phyloP scores from a whole-genome alignment of 2,797 vertebrate species.

The Discoglossus pictus region DNA sequence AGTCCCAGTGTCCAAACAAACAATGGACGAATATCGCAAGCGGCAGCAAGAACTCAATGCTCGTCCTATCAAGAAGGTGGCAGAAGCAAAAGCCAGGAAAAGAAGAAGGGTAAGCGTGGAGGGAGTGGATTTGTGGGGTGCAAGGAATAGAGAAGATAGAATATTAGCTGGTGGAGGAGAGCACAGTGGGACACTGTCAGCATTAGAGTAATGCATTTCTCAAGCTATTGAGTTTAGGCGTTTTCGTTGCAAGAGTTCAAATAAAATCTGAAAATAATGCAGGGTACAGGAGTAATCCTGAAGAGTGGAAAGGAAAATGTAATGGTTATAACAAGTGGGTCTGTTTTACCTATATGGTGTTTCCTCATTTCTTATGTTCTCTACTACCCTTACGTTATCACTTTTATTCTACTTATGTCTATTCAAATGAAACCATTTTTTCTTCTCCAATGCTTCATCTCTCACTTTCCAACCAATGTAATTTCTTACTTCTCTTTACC shows the following conservation, averaged over 20 bases:
- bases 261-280: no score
- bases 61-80: slow-evolving; percentile 91
- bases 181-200: slow-evolving; percentile 33
- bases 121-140: not conserved
- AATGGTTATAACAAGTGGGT: no score
- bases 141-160: not conserved
- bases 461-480: not conserved
- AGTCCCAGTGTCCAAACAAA: slow-evolving; percentile 79
- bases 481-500: fast-evolving
- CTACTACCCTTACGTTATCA: no score
- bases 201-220: no score
- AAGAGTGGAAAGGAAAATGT: no score
- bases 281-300: no score
- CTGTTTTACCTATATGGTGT: no score
- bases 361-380: no score
- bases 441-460: not conserved
- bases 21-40: slow-evolving; percentile 86
- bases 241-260: no score
- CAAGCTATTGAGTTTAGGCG: no score
- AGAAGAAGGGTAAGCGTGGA: slow-evolving; percentile 78
- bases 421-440: no score
- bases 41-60: slow-evolving; percentile 92
- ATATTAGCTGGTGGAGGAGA: not conserved
- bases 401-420: no score
- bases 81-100: slow-evolving; percentile 94